Base-by-base conservation (phyloP, 2,888 invertebrate genomes). In the Eupithecia pulchellata region DNA sequence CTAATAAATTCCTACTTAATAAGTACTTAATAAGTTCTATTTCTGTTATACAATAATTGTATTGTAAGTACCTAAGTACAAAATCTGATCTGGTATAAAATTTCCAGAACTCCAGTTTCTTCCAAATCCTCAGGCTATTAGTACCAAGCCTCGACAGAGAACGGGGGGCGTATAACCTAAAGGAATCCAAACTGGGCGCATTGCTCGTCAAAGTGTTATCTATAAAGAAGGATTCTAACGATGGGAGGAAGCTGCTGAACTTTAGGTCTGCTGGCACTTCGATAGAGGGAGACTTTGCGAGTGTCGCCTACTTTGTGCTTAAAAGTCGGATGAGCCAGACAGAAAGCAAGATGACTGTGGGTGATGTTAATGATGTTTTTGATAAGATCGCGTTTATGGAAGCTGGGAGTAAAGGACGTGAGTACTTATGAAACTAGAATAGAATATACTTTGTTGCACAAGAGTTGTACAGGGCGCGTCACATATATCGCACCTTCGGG, bases 81-180 rank as follows among this genome's bases (percentile, higher is more conserved):
- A 30, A n/a, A 58, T 58, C n/a, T 29, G 29, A 29, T 36, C 32
- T 58, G 20, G 27, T 34, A 25, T 60, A 25, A 20, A 42, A 42
- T 64, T 90, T 95, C 78, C 87, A 96, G 95, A 92, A 95, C 74
- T 89, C 90, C 52, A 95, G 95, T 72, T 94, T 97, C 72, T 98
- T 96, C 87, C 96, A 97, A 9, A 95, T 98, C 57, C 85, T 99
- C 78, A 95, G 99, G 75, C 93, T 99, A 39, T 88, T 99, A 13
- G 82, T 99, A 34, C 98, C 99, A 0, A 95, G 96, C 72, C 90
- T 96, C 39, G 99, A 99, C 82, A 95, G 96, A 76, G 96, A 97
- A 77, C 95, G 99, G 77, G 95, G 96, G 52, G 95, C 98, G 0
- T 98, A 98, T 89, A 97, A 98, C 27, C 94, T 99, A 73, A 97